Percentiles rank a stretch among this genome's conserved stretches.
These are phyloP conservation scores for Anguilla rostrata DNA, from an alignment of 2,113 vertebrate genomes.

Conservation along the genomic window DNA sequence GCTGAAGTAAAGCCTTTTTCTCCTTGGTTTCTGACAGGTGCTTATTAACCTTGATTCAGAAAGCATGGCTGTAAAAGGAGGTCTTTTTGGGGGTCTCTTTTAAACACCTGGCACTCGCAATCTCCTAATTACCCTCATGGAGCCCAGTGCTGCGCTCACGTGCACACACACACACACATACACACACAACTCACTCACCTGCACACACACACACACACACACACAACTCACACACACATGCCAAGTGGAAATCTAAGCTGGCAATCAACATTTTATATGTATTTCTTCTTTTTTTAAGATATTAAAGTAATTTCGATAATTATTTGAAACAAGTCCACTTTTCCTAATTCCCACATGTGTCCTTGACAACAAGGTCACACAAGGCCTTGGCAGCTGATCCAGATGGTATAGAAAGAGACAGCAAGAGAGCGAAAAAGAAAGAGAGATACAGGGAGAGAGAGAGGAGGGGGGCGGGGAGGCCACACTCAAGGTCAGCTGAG, in stretches of 20 bases:
- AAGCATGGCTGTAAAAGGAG: constrained; percentile 58
- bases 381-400: constrained; percentile 70
- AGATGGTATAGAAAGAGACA: constrained; percentile 55
- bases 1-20: constrained; percentile 43
- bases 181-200: constrained; percentile 28
- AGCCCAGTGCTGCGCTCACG: constrained; percentile 29
- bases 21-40: constrained; percentile 70
- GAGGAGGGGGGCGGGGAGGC: constrained; percentile 47
- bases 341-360: constrained; percentile 87
- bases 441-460: constrained; percentile 47
- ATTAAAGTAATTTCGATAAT: constrained; percentile 92
- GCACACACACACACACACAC: constrained; percentile 26
- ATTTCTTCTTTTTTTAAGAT: constrained; percentile 79
- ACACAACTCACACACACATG: not conserved
- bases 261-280: constrained; percentile 77
- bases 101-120: constrained; percentile 64
- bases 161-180: constrained; percentile 28
- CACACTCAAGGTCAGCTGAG: constrained; percentile 56
- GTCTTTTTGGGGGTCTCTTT: constrained; percentile 44
- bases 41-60: constrained; percentile 65
- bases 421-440: constrained; percentile 40
- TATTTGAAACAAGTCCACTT: constrained; percentile 84
- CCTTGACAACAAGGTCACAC: constrained; percentile 81
- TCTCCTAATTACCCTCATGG: constrained; percentile 37
- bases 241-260: constrained; percentile 76